Conservation (phyloP, 2,797 vertebrate species). For the Poecilia picta region DNA sequence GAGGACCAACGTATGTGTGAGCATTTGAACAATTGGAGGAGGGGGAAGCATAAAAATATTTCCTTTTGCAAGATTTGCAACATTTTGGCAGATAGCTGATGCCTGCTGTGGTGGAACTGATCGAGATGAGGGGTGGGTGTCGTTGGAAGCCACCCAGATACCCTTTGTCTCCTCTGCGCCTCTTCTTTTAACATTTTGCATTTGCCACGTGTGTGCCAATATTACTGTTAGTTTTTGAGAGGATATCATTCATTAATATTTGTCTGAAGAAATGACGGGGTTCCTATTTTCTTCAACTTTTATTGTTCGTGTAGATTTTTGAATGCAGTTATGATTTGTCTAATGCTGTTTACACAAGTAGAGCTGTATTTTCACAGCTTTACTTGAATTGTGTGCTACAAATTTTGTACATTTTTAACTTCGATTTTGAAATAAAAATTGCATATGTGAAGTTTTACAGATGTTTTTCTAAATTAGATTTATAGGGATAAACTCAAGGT, state of each 20-base stretch:
- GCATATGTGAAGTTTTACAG: conserved; percentile 47
- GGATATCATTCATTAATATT: not conserved
- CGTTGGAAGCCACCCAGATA: conserved; percentile 10
- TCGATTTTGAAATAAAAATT: conserved; percentile 50
- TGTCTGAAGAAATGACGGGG: not conserved
- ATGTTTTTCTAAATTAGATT: not conserved
- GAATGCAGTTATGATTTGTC: conserved; percentile 46
- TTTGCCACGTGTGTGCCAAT: not conserved
- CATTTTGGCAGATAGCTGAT: conserved; percentile 20
- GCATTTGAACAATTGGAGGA: conserved; percentile 23
- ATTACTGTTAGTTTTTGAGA: not conserved
- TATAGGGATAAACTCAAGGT: not conserved
- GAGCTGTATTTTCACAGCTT: conserved; percentile 16
- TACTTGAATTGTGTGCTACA: conserved; percentile 38
- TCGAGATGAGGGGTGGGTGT: conserved; percentile 26
- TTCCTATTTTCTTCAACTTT: not conserved
- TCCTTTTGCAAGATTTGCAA: conserved; percentile 21
- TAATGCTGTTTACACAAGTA: not conserved
- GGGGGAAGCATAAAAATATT: conserved; percentile 23
- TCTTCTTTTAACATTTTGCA: not conserved
- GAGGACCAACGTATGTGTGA: conserved; percentile 20
- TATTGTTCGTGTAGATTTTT: conserved; percentile 23
- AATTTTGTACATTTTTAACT: conserved; percentile 60
- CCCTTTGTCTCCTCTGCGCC: not conserved
- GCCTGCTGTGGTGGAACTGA: conserved; percentile 53